phyloP scores from a whole-genome alignment of 2,113 vertebrate genomes.

The Hydrolagus affinis region DNA sequence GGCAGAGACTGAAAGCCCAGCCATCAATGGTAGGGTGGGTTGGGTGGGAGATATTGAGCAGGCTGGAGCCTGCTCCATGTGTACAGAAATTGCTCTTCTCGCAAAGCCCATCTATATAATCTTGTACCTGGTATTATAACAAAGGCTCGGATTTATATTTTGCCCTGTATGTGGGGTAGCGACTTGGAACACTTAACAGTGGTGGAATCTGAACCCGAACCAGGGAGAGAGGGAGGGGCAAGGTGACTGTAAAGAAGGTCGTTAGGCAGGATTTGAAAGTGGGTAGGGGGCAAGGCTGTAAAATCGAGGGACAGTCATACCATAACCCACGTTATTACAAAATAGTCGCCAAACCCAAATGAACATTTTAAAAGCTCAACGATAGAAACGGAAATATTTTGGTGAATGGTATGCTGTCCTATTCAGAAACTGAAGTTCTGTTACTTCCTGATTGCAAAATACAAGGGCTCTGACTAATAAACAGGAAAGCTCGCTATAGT shows the following conservation, averaged over 20 bases:
- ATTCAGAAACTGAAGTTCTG: background rate
- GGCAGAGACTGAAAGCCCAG: no score
- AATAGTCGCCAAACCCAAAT: background rate
- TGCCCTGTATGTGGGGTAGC: no score
- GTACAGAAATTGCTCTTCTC: background rate
- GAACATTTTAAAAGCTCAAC: background rate
- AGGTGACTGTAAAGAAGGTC: no score
- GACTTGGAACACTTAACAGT: no score
- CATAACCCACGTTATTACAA: background rate
- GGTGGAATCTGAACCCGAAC: no score
- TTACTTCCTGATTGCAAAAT: background rate
- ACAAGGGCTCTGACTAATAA: background rate
- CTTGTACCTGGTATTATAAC: background rate
- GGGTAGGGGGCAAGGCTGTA: no score
- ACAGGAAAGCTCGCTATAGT: background rate
- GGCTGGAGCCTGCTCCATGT: no score
- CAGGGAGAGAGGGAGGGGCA: no score
- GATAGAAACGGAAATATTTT: slow-evolving; percentile 10
- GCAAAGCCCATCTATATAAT: background rate
- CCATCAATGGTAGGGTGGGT: no score
- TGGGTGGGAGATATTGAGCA: no score
- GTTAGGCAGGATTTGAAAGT: no score
- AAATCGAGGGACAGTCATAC: background rate
- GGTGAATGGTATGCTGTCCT: background rate
- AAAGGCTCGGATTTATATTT: no score